Base-by-base conservation (phyloP, 2,888 invertebrate species). In the Gari tellinella region DNA sequence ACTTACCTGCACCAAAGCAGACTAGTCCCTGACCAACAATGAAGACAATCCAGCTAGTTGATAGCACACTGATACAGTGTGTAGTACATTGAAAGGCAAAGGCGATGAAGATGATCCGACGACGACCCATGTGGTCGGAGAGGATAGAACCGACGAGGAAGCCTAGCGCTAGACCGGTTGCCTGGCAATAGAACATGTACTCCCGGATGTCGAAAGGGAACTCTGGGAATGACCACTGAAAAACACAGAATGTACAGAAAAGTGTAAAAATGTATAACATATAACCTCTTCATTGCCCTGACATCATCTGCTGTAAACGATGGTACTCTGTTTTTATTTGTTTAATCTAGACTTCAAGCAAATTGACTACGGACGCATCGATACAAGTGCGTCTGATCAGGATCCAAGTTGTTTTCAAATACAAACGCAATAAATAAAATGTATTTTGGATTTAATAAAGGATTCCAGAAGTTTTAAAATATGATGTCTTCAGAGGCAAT, bases 81-180 rank as follows among this genome's bases (percentile, higher is more conserved):
- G 82, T 62, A 10, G 79, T 48, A 21, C 85, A 80, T 81, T 86
- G 83, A 48, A 83, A 15, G 7, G 74, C 62, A 51, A 83, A 83
- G 10, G 78, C 77, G 3, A 80, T 61, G 61, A 82, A 88, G 69
- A 86, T 76, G 7, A 82, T 69, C 37, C 78, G 60, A 23, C 87
- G 79, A 25, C 88, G 69, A 10, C 88, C 88, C 12, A 82, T 63
- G 15, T 80, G 67, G 56, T 88, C 88, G 12, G 79, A 67, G 43
- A 74, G 45, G 10, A 72, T 15, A 5, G 70, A 66, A 37, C 79
- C 79, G 10, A 72, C 10, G 5, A 79, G 12, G n/a, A 58, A 61
- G 5, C 79, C 79, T 12, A 57, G 40, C 31, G 37, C 61, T 15
- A 79, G 52, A 1, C 74, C 79, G 14, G 38, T 41, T 26, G 64